Conservation (phyloP, 1,140 invertebrate genomes). For the Dufourea novaeangliae region DNA sequence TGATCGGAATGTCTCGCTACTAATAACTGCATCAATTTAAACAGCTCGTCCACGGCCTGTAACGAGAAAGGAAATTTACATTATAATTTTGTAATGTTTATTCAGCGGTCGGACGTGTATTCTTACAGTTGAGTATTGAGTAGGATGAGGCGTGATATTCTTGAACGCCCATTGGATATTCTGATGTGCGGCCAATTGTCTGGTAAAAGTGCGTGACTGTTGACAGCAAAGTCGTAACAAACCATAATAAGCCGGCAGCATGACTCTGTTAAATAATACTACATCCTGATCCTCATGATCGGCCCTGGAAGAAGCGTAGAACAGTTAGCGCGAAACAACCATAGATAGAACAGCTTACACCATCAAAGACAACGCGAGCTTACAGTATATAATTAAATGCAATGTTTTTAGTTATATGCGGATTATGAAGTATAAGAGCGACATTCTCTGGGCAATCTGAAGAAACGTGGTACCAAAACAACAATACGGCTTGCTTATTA, state of each 20-base stretch:
- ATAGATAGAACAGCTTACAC: no score
- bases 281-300: slow-evolving; percentile 98
- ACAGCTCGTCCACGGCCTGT: slow-evolving; percentile 94
- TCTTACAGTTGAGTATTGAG: slow-evolving; percentile 91
- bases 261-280: slow-evolving; percentile 94
- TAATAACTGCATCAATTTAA: slow-evolving; percentile 93
- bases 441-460: slow-evolving; percentile 96
- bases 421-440: slow-evolving; percentile 91
- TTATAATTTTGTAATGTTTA: no score
- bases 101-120: no score
- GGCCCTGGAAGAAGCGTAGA: no score
- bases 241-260: slow-evolving; percentile 97
- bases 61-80: background rate
- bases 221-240: slow-evolving; percentile 94
- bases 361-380: no score
- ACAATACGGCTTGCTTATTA: slow-evolving; percentile 95
- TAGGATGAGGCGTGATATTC: slow-evolving; percentile 96
- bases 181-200: slow-evolving; percentile 93
- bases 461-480: slow-evolving; percentile 96
- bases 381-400: slow-evolving; percentile 98
- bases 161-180: slow-evolving; percentile 98
- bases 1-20: slow-evolving; percentile 89
- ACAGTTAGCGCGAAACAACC: no score
- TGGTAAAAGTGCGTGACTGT: slow-evolving; percentile 91
- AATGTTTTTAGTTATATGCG: slow-evolving; percentile 94